Evolutionary conservation across 2,888 invertebrate genomes (phyloP).

Genomic region (Gisinianus flammeolus): DNA sequence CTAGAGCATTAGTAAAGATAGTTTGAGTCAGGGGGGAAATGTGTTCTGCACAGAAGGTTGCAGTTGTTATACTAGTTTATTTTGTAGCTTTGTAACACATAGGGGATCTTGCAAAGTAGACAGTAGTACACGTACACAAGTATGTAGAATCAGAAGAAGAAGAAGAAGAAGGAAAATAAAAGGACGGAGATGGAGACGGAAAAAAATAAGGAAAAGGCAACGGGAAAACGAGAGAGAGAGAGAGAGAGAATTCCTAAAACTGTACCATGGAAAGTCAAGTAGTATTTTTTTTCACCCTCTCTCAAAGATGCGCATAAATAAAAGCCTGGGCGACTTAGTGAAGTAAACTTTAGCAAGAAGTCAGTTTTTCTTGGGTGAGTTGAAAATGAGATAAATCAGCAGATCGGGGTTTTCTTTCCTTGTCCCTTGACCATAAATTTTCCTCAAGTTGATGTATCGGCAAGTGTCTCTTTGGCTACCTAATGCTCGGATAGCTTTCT

Average conservation of each 20-base stretch:
- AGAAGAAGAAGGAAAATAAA: too few species aligned
- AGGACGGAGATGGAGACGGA: too few species aligned
- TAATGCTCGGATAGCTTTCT: conserved; percentile 19
- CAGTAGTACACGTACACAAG: background rate
- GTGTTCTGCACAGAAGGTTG: conserved; percentile 9
- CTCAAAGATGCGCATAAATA: conserved; percentile 37
- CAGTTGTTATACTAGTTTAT: conserved; percentile 22
- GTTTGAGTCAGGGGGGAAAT: conserved; percentile 33
- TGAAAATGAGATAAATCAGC: conserved; percentile 54
- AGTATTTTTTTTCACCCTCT: conserved; percentile 32
- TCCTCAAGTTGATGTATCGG: conserved; percentile 43
- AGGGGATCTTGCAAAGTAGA: background rate
- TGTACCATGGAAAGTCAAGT: conserved; percentile 33
- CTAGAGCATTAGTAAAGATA: conserved; percentile 26
- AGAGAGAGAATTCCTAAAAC: too few species aligned
- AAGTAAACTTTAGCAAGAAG: conserved; percentile 51
- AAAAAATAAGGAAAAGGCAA: too few species aligned
- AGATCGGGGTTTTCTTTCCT: conserved; percentile 46
- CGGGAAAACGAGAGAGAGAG: conserved; percentile 4
- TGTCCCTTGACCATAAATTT: conserved; percentile 52
- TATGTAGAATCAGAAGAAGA: too few species aligned
- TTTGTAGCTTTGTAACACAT: conserved; percentile 23
- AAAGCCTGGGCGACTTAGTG: conserved; percentile 34
- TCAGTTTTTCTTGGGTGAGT: conserved; percentile 44
- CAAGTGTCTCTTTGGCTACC: conserved; percentile 30